Base-by-base conservation (phyloP, 2,797 vertebrate species). In the Cossypha dichroa region DNA sequence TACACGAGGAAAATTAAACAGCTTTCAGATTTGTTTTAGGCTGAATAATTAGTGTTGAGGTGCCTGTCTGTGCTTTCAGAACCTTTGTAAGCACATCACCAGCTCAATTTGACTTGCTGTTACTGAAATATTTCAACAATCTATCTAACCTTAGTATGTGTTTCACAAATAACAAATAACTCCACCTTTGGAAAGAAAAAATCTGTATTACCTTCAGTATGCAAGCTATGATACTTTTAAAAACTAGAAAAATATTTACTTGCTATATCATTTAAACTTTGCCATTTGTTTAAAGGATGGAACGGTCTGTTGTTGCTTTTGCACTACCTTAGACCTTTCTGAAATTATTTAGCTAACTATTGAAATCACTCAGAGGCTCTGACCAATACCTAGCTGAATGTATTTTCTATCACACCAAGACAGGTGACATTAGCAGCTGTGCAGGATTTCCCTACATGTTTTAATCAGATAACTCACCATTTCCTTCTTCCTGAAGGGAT, bases 221-320 rank as follows among this genome's bases (percentile, higher is more conserved):
- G 3, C 25, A 13, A 89, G 51, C 46, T 77, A 29, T 81, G 70
- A 70, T 60, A 93, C 28, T 85, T 85, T 43, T 60, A 26, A 70
- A 95, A 91, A 73, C 5, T 62, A 87, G 68, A 80, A 36, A 96
- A 95, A 94, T 91, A 85, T 73, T 96, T 88, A 83, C 49, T 74
- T 67, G 20, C 77, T 96, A 95, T 92, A 62, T 87, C 41, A 84
- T 90, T 91, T 94, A 96, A 97, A 66, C 15, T 83, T 94, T 82
- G 33, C 21, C 31, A 52, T 86, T 63, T 69, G 34, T 77, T 92
- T 85, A 51, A 92, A 86, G 76, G 77, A 81, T 73, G 19, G 25
- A 56, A 80, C 72, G 64, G 31, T 74, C 67, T 80, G 10, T 46
- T 81, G 45, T 36, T 84, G 62, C 15, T 90, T 88, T 92, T 88